Evolutionary conservation across 2,797 vertebrate species (phyloP).

Genomic region (Siniperca scherzeri): DNA sequence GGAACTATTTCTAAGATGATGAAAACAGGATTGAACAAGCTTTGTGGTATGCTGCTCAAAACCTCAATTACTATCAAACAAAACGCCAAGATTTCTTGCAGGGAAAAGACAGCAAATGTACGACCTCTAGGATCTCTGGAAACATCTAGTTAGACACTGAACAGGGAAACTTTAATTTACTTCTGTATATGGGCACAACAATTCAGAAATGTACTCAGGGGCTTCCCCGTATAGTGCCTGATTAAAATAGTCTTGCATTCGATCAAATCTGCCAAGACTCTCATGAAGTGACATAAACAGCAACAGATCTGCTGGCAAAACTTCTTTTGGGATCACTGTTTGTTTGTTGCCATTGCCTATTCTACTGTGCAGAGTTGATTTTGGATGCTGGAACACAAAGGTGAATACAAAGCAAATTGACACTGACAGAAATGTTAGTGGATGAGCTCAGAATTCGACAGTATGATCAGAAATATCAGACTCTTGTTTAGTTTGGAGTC

Average conservation of each 20-base stretch:
- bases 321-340: no score
- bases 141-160: not conserved
- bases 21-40: not conserved
- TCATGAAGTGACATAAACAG: no score
- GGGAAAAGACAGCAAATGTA: not conserved
- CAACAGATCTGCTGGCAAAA: no score
- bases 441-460: constrained; percentile 27
- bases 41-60: not conserved
- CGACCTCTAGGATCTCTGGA: not conserved
- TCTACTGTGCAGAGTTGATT: not conserved
- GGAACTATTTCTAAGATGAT: not conserved
- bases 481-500: constrained; percentile 36
- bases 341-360: not conserved
- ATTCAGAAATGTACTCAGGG: no score
- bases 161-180: no score
- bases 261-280: no score
- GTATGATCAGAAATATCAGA: constrained; percentile 33
- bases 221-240: no score
- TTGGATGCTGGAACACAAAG: constrained; percentile 18
- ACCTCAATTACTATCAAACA: not conserved
- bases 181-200: no score
- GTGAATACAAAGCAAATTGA: constrained; percentile 42
- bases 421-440: constrained; percentile 33
- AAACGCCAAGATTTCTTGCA: not conserved
- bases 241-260: no score